Base-by-base conservation (phyloP, 2,797 vertebrate species). In the Neopelma chrysocephalum region DNA sequence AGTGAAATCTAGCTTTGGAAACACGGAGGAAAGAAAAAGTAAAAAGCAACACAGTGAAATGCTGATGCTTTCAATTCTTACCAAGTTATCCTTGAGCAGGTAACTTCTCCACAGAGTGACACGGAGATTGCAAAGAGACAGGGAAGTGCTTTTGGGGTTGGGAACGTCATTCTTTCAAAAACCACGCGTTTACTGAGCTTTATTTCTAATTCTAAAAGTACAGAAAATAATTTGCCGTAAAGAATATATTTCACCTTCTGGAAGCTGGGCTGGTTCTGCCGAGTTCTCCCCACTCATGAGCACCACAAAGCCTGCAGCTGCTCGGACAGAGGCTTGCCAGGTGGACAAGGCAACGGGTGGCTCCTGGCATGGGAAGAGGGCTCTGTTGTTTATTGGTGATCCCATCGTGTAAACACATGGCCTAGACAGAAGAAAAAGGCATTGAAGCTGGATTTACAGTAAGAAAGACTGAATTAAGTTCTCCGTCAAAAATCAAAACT, bases 381-480 rank as follows among this genome's bases (percentile, higher is more conserved):
- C 99, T 97, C 99, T 98, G 98, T 99, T 99, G 99, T 99, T 99
- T 98, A 99, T 98, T 87, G 99, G 99, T 23, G 99, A 99, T 93
- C 99, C 99, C 82, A 98, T 97, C 6, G 99, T 99, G 98, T 99
- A 99, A 97, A 99, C 99, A 98, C 99, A 99, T 64, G 98, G 98
- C 97, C 99, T 99, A 97, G 94, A 97, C 84, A 94, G 97, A 97
- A 98, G 64, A 93, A 97, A 97, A 97, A 94, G 89, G 97, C 34
- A 94, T 45, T 82, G 43, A 68, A 27, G 34, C 6, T 87, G 25
- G 38, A 76, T 21, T 92, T 71, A 78, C 42, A 91, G 4, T 57
- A 95, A 84, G 47, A 82, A 96, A 96, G 51, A 94, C 21, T 70
- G 54, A 93, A 80, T 72, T 82, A 90, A 58, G 7, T 64, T 95